Base-by-base conservation (phyloP, 2,797 vertebrate genomes). In the Crax fasciolata region DNA sequence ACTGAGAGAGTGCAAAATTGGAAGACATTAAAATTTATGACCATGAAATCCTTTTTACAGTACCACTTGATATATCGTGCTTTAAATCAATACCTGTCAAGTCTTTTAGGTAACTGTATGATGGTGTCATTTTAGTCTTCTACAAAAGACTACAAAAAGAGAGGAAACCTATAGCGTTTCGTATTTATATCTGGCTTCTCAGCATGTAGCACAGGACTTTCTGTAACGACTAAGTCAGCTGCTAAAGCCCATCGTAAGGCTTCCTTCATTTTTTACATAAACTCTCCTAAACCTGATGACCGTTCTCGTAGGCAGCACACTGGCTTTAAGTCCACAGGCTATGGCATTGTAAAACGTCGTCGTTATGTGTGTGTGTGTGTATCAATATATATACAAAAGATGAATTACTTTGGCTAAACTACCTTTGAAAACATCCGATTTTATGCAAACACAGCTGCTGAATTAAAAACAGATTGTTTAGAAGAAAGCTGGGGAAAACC, bases 21-120 rank as follows among this genome's bases (percentile, higher is more conserved):
- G 92, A 97, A 96, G 97, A 94, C 96, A 97, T 98, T 98, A 98
- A 98, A 98, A 98, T 98, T 98, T 97, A 98, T 97, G 96, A 97
- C 96, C 97, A 97, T 96, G 96, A 98, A 98, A 98, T 98, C 93
- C 94, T 97, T 98, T 98, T 97, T 98, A 97, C 96, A 97, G 96
- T 97, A 97, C 86, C 76, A 89, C 95, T 97, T 97, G 97, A 97
- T 97, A 98, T 96, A 98, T 95, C 59, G 65, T 97, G 93, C 86
- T 97, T 98, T 96, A 97, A 98, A 98, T 98, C 98, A 98, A 97
- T 97, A 97, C 89, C 94, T 97, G 96, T 95, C 98, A 98, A 95
- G 94, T 94, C 93, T 97, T 97, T 97, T 95, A 97, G 96, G 96
- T 97, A 96, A 97, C 96, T 97, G 77, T 94, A 94, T 97, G 97